phyloP scores from a whole-genome alignment of 2,113 vertebrate genomes.

The Lichenostomus cassidix region DNA sequence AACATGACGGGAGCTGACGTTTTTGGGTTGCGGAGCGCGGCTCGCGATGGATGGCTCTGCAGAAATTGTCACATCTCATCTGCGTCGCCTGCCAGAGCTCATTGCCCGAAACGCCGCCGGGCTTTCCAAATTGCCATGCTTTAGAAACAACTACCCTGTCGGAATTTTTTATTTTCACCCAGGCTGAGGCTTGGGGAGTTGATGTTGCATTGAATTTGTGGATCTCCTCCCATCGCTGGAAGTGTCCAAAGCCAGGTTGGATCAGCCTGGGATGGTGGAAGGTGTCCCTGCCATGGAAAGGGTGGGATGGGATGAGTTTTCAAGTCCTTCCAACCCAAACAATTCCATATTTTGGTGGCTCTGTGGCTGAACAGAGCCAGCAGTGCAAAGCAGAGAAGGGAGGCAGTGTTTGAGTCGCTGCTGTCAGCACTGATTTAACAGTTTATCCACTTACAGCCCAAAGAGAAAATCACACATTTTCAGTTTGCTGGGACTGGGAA shows the following conservation, averaged over 20 bases:
- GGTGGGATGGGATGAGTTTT: background rate
- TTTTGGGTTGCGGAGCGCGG: background rate
- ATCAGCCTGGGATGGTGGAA: fast-evolving
- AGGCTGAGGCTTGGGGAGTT: background rate
- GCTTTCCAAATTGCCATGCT: background rate
- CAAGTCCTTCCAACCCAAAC: background rate
- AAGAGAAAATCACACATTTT: background rate
- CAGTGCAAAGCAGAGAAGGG: background rate
- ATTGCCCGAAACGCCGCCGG: background rate
- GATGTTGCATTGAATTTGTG: background rate
- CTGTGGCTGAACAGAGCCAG: fast-evolving
- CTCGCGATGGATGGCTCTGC: background rate
- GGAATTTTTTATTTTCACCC: background rate
- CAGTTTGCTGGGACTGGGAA: background rate
- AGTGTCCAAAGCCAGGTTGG: background rate
- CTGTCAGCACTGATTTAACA: background rate
- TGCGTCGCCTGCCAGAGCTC: background rate
- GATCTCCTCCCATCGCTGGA: fast-evolving
- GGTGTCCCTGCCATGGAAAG: background rate
- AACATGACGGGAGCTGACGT: conserved; percentile 18
- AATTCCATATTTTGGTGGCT: background rate
- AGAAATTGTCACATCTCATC: conserved; percentile 49
- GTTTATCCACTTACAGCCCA: background rate
- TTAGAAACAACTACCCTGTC: background rate
- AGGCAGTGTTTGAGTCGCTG: fast-evolving